These are phyloP conservation scores for Drosophila pandora DNA, from an alignment of 1,140 invertebrate genomes.

Conservation along the genomic window DNA sequence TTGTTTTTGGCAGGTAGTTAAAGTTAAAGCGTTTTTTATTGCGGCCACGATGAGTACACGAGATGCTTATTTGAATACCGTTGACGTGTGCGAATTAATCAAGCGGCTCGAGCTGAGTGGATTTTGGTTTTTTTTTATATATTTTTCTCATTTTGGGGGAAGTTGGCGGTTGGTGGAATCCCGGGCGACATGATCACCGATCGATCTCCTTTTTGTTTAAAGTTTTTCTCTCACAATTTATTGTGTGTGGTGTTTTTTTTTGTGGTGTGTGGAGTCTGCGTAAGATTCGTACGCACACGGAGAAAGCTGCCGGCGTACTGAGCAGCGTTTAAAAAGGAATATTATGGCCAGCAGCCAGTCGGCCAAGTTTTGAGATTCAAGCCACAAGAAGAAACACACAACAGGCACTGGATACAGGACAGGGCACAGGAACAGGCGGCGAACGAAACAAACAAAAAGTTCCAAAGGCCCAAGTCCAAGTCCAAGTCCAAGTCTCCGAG, in stretches of 20 bases:
- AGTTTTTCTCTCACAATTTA: slow-evolving; percentile 44
- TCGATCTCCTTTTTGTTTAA: slow-evolving; percentile 1
- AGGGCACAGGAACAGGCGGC: slow-evolving; percentile 1
- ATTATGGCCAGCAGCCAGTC: slow-evolving; percentile 41
- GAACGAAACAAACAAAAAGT: slow-evolving; percentile 40
- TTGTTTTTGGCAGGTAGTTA: slow-evolving; percentile 68
- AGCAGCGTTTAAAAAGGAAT: slow-evolving; percentile 64
- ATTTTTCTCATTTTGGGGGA: slow-evolving; percentile 24
- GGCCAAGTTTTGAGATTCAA: slow-evolving; percentile 1
- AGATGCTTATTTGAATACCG: slow-evolving; percentile 71
- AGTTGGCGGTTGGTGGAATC: slow-evolving; percentile 32
- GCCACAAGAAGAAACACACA: slow-evolving; percentile 19
- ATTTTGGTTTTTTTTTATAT: slow-evolving; percentile 20
- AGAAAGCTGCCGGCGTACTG: slow-evolving; percentile 79
- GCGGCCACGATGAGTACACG: slow-evolving; percentile 56
- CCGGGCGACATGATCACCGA: slow-evolving; percentile 51
- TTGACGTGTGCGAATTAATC: slow-evolving; percentile 68
- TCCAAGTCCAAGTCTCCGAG: slow-evolving; percentile 26
- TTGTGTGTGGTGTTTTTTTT: slow-evolving; percentile 6
- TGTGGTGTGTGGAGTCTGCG: slow-evolving; percentile 39
- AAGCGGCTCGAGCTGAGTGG: slow-evolving; percentile 55
- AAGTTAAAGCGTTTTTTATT: slow-evolving; percentile 63
- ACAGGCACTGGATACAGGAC: too few relatives aligned
- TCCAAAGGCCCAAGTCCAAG: slow-evolving; percentile 6
- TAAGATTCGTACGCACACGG: slow-evolving; percentile 68